Base-by-base conservation (phyloP, 1,140 invertebrate species). In the Trichogramma pretiosum region DNA sequence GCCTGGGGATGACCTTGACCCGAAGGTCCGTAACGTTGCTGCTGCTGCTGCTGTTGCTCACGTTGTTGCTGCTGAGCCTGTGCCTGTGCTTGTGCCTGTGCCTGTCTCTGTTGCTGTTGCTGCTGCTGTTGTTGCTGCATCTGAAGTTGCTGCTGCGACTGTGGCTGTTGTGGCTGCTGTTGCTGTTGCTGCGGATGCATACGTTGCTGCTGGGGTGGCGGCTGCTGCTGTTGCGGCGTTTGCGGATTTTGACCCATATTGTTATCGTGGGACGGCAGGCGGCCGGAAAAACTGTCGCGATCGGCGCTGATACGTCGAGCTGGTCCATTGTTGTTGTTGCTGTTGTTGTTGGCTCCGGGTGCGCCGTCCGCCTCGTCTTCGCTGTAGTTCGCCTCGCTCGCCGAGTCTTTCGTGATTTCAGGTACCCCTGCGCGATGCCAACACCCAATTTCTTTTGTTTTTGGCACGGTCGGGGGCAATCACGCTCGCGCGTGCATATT, bases 321-420 rank as follows among this genome's bases (percentile, higher is more conserved):
- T n/a, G 7, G 13, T 30, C 26, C n/a, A 30, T 7, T 9, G 26
- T 9, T 30, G 7, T 30, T 9, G 7, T n/a, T n/a, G n/a, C n/a
- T n/a, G n/a, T 34, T 8, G 33, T 8, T 34, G 16, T 34, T 34
- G 33, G 33, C 33, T 34, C 24, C 11, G 5, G 24, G n/a, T n/a
- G n/a, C n/a, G n/a, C n/a, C n/a, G n/a, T 50, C 48, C 11, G n/a
- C 43, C 30, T 80, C 79, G 58, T 77, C 77, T 48, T 71, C 72
- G 50, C 68, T 72, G 52, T 75, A 74, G 62, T 76, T 78, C 14
- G 68, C 72, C 51, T 81, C 78, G 52, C 77, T 78, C 9, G 70
- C 72, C 50, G 82, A 80, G 68, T 91, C 87, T 77, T 88, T 86
- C 56, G 87, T 91, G 61, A 93, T 91, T 81, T 92, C 89, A 80